A percentile compares a stretch with the other conserved stretches of the same genome.
phyloP scores from a whole-genome alignment of 2,797 vertebrate species.

The Muscicapa striata region DNA sequence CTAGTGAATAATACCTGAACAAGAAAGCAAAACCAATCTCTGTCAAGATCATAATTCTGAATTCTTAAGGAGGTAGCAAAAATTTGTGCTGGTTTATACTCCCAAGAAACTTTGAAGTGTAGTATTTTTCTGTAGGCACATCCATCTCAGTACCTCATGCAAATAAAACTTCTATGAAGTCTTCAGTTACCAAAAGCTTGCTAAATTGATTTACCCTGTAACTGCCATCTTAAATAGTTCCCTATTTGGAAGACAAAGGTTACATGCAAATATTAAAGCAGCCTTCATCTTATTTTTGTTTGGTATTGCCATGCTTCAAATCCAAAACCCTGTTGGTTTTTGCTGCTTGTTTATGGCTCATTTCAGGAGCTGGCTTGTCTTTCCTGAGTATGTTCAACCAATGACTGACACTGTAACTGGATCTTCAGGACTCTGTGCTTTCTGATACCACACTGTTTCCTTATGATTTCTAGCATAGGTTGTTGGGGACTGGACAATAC shows the following conservation, averaged over 20 bases:
- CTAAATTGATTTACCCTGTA: neutral
- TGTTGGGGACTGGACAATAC: neutral
- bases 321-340: neutral
- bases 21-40: neutral
- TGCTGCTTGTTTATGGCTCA: neutral
- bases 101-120: neutral
- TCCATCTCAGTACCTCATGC: neutral
- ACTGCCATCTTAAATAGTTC: neutral
- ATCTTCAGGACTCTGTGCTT: neutral
- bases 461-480: neutral
- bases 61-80: neutral
- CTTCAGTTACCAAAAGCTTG: neutral
- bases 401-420: neutral
- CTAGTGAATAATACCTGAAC: neutral
- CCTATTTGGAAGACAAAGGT: neutral
- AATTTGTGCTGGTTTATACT: neutral
- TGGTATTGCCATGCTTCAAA: neutral
- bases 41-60: neutral
- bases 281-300: neutral
- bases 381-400: rapidly evolving
- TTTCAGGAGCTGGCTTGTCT: neutral
- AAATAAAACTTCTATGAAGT: neutral
- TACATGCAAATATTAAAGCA: neutral
- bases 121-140: neutral
- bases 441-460: neutral